Conservation (phyloP, 2,113 vertebrate genomes). For the Anguilla japonica region DNA sequence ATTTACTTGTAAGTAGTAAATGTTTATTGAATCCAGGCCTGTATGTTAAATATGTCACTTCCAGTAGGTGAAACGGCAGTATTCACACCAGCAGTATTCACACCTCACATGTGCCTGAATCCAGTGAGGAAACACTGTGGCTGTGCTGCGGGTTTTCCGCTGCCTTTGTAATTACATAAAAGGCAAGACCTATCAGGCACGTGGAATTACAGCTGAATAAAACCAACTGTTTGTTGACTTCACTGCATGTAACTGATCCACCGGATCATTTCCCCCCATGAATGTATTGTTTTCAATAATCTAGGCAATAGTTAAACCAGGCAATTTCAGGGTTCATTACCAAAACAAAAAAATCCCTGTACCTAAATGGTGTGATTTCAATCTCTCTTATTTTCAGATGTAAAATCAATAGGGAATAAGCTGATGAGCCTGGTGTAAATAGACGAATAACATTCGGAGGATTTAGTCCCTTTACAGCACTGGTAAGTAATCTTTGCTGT, state of each 20-base stretch:
- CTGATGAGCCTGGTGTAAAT: neutral
- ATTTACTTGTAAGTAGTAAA: too few species aligned
- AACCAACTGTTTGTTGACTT: neutral
- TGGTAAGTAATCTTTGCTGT: neutral
- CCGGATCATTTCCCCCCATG: neutral
- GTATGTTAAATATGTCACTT: too few species aligned
- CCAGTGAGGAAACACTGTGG: neutral
- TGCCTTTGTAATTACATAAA: neutral
- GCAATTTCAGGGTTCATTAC: slow-evolving; percentile 19
- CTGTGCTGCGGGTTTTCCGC: neutral
- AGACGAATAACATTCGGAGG: neutral
- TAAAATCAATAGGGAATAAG: neutral
- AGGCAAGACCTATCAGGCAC: neutral
- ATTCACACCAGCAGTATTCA: too few species aligned
- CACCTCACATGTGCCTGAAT: too few species aligned
- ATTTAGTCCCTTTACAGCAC: neutral
- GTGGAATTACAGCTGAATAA: neutral
- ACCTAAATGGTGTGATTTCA: neutral
- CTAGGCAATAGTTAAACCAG: neutral
- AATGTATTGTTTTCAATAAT: neutral
- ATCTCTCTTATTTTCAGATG: slow-evolving; percentile 7
- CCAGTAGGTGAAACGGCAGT: too few species aligned
- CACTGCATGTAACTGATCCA: neutral
- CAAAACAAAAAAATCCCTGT: neutral
- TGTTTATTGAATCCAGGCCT: too few species aligned